Conservation (phyloP, 2,888 invertebrate genomes). For the Caenorhabditis sp. region DNA sequence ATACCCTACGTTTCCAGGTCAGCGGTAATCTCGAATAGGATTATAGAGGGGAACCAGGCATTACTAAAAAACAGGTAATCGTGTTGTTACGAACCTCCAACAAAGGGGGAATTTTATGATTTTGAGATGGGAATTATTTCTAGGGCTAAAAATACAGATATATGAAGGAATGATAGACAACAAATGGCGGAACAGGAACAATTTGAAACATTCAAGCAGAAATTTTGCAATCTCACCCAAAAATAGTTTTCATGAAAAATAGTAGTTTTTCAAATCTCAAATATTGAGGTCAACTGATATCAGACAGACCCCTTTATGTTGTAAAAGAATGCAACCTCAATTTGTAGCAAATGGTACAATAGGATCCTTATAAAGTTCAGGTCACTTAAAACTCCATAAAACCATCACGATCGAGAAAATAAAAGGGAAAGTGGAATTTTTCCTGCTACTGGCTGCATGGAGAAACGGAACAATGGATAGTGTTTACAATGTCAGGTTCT, state of each 20-base stretch:
- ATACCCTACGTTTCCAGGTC: background rate
- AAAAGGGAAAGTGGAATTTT: conserved; percentile 7
- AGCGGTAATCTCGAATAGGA: conserved; percentile 2
- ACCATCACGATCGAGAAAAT: background rate
- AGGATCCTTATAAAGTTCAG: conserved; percentile 3
- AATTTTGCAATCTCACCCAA: too few relatives aligned
- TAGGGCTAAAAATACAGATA: too few relatives aligned
- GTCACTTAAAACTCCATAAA: conserved; percentile 10
- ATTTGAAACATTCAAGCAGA: background rate
- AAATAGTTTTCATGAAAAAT: too few relatives aligned
- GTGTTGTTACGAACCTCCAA: too few relatives aligned
- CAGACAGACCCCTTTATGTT: background rate
- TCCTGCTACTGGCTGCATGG: background rate
- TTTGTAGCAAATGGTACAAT: background rate
- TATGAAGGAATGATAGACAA: background rate
- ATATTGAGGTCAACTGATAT: conserved; percentile 1
- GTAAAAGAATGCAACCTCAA: too few relatives aligned
- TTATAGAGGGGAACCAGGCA: background rate
- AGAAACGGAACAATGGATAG: conserved; percentile 44
- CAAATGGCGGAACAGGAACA: too few relatives aligned
- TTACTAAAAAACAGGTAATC: background rate
- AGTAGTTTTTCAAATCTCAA: background rate
- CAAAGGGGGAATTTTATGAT: too few relatives aligned
- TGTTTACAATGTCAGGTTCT: conserved; percentile 13
- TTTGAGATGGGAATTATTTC: too few relatives aligned